Conservation (phyloP, 2,888 invertebrate species). For the Callosobruchus maculatus region DNA sequence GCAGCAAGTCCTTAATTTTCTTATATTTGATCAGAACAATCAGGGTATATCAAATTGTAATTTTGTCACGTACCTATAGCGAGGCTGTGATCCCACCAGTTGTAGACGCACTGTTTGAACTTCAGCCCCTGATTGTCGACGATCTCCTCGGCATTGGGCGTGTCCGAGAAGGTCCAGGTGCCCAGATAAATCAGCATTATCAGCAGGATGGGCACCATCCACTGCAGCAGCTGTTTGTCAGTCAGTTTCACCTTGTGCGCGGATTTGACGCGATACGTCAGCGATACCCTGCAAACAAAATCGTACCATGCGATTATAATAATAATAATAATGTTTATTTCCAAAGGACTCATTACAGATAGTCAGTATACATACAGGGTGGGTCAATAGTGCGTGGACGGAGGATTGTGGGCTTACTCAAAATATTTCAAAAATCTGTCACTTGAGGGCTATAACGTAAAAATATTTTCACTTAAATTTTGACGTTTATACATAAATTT, state of each 20-base stretch:
- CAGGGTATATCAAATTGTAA: neutral
- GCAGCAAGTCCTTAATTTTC: too few relatives aligned
- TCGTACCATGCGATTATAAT: neutral
- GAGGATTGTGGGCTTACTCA: too few relatives aligned
- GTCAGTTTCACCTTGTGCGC: slow-evolving; percentile 90
- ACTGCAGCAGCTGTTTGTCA: slow-evolving; percentile 86
- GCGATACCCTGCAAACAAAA: slow-evolving; percentile 67
- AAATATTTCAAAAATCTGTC: too few relatives aligned
- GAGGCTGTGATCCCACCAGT: slow-evolving; percentile 94
- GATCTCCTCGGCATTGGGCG: slow-evolving; percentile 78
- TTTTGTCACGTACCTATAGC: slow-evolving; percentile 66
- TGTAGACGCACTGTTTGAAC: slow-evolving; percentile 86
- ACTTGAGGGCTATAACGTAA: too few relatives aligned
- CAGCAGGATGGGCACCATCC: slow-evolving; percentile 89
- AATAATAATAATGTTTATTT: too few relatives aligned
- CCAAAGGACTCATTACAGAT: too few relatives aligned
- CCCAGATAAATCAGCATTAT: slow-evolving; percentile 85
- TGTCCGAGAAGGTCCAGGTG: slow-evolving; percentile 87
- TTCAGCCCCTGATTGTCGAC: slow-evolving; percentile 71
- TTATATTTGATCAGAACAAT: too few relatives aligned
- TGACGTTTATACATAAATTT: too few relatives aligned
- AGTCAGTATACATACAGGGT: too few relatives aligned
- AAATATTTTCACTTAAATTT: too few relatives aligned
- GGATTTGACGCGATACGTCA: slow-evolving; percentile 90
- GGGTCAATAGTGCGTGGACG: too few relatives aligned